These are phyloP conservation scores for Papilio polytes DNA, from an alignment of 1,140 invertebrate species.

Conservation along the genomic window DNA sequence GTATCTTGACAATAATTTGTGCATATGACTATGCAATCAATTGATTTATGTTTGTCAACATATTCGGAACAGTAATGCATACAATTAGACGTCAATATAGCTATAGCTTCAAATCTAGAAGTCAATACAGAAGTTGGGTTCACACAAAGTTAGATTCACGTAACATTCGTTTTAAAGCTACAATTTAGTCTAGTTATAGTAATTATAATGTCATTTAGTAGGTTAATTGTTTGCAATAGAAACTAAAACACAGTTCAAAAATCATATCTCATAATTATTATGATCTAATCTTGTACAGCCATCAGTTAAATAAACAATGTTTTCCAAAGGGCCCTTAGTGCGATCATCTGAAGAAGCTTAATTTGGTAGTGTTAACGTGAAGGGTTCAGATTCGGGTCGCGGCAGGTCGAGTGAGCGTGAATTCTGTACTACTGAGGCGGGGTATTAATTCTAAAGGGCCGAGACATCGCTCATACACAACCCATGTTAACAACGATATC, in stretches of 20 bases:
- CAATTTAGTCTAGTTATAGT: no score
- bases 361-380: conserved; percentile 25
- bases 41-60: conserved; percentile 24
- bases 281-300: background rate
- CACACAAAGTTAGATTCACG: no score
- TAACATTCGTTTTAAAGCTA: no score
- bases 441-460: conserved; percentile 33
- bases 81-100: background rate
- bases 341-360: conserved; percentile 5
- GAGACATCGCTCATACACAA: conserved; percentile 30
- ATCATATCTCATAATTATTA: background rate
- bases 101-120: background rate
- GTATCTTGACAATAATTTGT: conserved; percentile 28
- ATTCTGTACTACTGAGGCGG: conserved; percentile 8
- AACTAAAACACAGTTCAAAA: background rate
- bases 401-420: conserved; percentile 10
- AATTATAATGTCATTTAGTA: background rate
- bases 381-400: conserved; percentile 27
- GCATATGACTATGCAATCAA: background rate
- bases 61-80: background rate
- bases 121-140: background rate
- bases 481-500: conserved; percentile 20
- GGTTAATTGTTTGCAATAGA: background rate
- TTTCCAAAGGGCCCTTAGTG: background rate
- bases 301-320: background rate